Conservation (phyloP, 1,140 invertebrate genomes). For the Ephestia elutella region DNA sequence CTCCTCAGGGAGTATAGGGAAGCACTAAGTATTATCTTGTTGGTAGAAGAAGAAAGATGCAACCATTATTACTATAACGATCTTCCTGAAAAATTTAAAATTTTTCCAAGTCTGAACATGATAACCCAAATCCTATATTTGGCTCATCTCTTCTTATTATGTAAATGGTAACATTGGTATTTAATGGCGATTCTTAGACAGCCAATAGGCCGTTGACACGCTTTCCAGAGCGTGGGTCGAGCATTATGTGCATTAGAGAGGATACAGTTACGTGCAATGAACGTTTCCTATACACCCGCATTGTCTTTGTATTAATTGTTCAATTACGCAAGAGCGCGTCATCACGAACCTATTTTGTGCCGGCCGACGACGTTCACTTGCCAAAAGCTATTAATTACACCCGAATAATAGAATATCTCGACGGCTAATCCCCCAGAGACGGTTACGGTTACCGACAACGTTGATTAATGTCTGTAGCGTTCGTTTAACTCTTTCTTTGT, state of each 20-base stretch:
- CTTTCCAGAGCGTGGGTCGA: conserved; percentile 45
- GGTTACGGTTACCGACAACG: conserved; percentile 67
- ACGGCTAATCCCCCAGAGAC: conserved; percentile 63
- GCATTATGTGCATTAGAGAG: conserved; percentile 36
- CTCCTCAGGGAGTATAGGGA: too few relatives aligned
- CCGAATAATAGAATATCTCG: conserved; percentile 69
- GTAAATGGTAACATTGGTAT: background rate
- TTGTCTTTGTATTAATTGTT: conserved; percentile 54
- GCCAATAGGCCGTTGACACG: conserved; percentile 49
- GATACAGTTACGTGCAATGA: conserved; percentile 36
- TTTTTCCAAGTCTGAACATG: too few relatives aligned
- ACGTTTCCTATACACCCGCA: conserved; percentile 36
- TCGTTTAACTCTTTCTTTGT: conserved; percentile 54
- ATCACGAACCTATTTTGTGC: conserved; percentile 55
- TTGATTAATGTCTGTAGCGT: conserved; percentile 64
- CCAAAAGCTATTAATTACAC: conserved; percentile 73
- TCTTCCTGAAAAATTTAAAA: too few relatives aligned
- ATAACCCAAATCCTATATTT: too few relatives aligned
- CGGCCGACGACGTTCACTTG: conserved; percentile 54
- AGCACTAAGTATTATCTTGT: too few relatives aligned
- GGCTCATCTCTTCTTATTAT: too few relatives aligned
- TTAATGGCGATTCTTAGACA: conserved; percentile 27
- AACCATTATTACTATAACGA: too few relatives aligned
- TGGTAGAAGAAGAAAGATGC: too few relatives aligned
- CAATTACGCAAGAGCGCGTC: conserved; percentile 54